A percentile compares a stretch with the other conserved stretches of the same genome.
These are phyloP conservation scores for Cossypha heuglini DNA, from an alignment of 2,797 vertebrate genomes.

Conservation along the genomic window DNA sequence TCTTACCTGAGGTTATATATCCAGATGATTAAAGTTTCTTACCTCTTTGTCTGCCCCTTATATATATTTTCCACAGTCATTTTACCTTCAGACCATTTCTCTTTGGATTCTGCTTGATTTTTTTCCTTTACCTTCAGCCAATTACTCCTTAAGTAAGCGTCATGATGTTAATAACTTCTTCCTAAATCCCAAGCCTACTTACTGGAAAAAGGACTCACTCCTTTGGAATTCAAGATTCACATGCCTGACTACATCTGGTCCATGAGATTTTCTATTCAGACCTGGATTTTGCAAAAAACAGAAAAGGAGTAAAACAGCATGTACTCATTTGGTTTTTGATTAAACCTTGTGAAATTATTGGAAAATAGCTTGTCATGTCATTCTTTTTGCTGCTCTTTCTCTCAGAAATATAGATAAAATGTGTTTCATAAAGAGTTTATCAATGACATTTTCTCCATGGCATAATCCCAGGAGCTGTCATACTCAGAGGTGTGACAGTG, in stretches of 20 bases:
- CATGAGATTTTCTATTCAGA: not conserved
- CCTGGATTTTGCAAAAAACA: not conserved
- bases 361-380: not conserved
- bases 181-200: not conserved
- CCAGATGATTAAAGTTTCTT: not conserved
- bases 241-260: not conserved
- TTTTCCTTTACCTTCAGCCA: not conserved
- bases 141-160: not conserved
- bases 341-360: not conserved
- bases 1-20: not conserved
- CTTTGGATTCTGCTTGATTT: not conserved
- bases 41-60: not conserved
- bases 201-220: not conserved
- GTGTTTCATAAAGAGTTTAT: not conserved
- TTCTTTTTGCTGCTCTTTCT: not conserved
- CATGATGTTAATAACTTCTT: not conserved
- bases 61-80: not conserved
- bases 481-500: not conserved
- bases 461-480: not conserved
- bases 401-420: not conserved
- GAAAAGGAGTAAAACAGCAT: not conserved
- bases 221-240: not conserved
- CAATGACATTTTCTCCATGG: not conserved
- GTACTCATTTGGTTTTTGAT: fast-evolving
- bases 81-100: not conserved